Evolutionary conservation across 2,113 vertebrate species (phyloP), one percentile per base, ranked within the genome.

Genomic region (Pelecanus crispus): DNA sequence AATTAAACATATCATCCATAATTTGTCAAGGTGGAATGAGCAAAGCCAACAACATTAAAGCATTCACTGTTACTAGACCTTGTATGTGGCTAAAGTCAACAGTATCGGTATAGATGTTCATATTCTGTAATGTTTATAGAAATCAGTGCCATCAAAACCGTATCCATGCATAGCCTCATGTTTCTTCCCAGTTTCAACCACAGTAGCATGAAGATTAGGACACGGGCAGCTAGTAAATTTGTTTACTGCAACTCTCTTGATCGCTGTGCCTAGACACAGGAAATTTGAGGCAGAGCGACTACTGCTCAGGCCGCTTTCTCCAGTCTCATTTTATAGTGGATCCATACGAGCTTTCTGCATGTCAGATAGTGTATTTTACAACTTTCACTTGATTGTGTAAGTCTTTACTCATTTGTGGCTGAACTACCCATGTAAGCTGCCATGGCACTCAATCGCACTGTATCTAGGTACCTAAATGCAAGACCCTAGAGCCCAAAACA

Each of bases 1-100:
- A 97, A 94, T 92, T 97, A 95, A 97, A 97, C 87, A 96, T 97
- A 91, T 94, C 96, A 96, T 96, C 91, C 84, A 96, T 94, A 95
- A 97, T 95, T 95, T 97, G 93, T 95, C 96, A 95, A 96, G 95
- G 81, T 95, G 75, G 86, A 97, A 93, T 92, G 91, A 97, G 86
- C 80, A 96, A 96, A 97, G 91, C 73, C 89, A 96, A 95, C 87
- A 94, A 49, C 73, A 80, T 88, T 92, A 96, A 95, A 97, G 82
- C 85, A 86, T 88, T 83, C 84, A 92, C 94, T 88, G 90, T 93
- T 94, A 81, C 83, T 90, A 63, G 85, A 93, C 73, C 85, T 90
- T 89, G n/a, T 72, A 90, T 85, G 94, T 42, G 66, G 81, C 92
- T 91, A 85, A 95, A 96, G 92, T 92, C 88, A 96, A 97, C 92